Percentiles rank a stretch among this genome's conserved stretches.
Conservation (phyloP, 2,113 vertebrate species). For the Eonycteris spelaea region DNA sequence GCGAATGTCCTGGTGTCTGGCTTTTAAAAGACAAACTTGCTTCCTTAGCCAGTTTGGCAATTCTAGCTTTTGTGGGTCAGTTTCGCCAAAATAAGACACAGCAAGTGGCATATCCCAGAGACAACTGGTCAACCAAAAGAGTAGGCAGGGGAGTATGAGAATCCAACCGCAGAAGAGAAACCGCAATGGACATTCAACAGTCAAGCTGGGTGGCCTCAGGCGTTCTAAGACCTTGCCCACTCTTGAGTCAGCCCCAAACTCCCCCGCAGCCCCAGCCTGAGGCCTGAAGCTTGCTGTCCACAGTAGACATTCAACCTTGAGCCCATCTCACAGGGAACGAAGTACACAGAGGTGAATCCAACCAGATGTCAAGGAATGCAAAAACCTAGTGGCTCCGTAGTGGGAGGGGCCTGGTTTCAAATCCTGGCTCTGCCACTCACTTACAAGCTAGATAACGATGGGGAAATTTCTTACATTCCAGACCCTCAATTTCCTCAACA, state of each 20-base stretch:
- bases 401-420: background rate
- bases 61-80: background rate
- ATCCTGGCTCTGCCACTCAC: background rate
- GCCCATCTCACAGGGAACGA: background rate
- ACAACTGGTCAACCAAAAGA: background rate
- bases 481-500: background rate
- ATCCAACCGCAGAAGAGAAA: background rate
- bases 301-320: background rate
- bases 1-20: slow-evolving; percentile 59
- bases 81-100: background rate
- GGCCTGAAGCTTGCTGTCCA: background rate
- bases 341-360: accelerated
- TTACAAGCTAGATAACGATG: background rate
- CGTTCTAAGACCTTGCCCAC: background rate
- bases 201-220: no score
- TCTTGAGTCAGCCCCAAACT: background rate
- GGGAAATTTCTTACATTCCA: background rate
- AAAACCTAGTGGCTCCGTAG: background rate
- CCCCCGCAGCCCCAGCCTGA: background rate
- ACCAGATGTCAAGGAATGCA: background rate
- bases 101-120: background rate
- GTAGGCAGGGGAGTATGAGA: background rate
- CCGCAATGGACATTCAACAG: background rate
- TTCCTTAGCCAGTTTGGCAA: background rate
- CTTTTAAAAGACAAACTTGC: slow-evolving; percentile 61